Conservation (phyloP, 2,888 invertebrate species). For the Phyto melanocephala region DNA sequence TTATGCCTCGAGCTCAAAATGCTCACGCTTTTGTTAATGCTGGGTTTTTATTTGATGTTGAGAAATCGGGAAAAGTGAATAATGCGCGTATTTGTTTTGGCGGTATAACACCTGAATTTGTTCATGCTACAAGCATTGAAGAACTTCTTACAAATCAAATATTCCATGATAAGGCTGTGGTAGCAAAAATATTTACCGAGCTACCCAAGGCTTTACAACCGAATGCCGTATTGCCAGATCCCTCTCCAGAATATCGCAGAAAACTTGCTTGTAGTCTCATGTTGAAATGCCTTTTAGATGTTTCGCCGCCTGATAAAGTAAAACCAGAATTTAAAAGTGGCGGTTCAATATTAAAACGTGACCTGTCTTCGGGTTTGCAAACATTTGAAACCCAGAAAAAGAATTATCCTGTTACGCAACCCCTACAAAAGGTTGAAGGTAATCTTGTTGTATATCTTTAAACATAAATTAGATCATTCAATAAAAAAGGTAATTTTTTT, state of each 20-base stretch:
- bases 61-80: conserved; percentile 75
- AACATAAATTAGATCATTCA: not conserved
- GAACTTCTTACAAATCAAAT: conserved; percentile 77
- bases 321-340: conserved; percentile 81
- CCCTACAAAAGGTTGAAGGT: conserved; percentile 85
- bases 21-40: conserved; percentile 88
- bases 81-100: conserved; percentile 82
- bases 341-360: conserved; percentile 81
- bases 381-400: conserved; percentile 84
- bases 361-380: conserved; percentile 84
- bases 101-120: conserved; percentile 81
- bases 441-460: not conserved
- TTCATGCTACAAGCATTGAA: conserved; percentile 82
- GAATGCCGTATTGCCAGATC: conserved; percentile 83
- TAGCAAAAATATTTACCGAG: conserved; percentile 79
- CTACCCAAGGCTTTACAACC: conserved; percentile 83
- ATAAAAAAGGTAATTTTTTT: not conserved
- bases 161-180: conserved; percentile 79
- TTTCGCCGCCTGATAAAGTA: conserved; percentile 80
- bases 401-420: conserved; percentile 87
- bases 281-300: conserved; percentile 84
- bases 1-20: conserved; percentile 86
- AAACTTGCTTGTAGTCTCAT: conserved; percentile 86
- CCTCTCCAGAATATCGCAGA: conserved; percentile 84
- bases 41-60: conserved; percentile 83